Base-by-base conservation (phyloP, 1,140 invertebrate genomes). In the Heliconius congener region DNA sequence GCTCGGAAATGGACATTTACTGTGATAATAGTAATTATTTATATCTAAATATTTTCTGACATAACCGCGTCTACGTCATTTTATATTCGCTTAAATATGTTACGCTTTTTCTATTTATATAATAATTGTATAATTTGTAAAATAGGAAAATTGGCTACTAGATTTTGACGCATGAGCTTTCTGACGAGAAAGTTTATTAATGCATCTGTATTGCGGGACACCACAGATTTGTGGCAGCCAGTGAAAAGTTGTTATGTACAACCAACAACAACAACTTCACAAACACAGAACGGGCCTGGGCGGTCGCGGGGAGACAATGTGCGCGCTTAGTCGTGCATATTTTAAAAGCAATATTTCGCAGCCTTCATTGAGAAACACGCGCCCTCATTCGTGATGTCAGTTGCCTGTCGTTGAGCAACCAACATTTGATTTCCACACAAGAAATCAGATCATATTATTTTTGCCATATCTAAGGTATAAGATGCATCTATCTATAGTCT, bases 371-470 rank as follows among this genome's bases (percentile, higher is more conserved):
- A 91, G 91, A 93, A 91, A 94, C 86, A 86, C 85, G 81, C 87
- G 91, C 90, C 92, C 92, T 89, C 91, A 92, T 93, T 94, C 91
- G 91, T 92, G 91, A 90, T 92, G 90, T 88, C 89, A 90, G 90
- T 85, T 81, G 80, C 84, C 88, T 89, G 90, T 76, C 80, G 88
- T 93, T 91, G 86, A 89, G 89, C 87, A 93, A 91, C 87, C 85
- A 87, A 89, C 90, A 91, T 88, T 86, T 89, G 90, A 92, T 93
- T 92, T 94, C 91, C 90, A 90, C 88, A 90, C 83, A 83, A 90
- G 88, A 91, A 91, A 93, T 89, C 88, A 88, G 86, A 93, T 91
- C 87, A 84, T 83, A 90, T 91, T 76, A 81, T 81, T 89, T 90
- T 91, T 82, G 82, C 82, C 76, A 77, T 85, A 84, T 85, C 83